phyloP scores from a whole-genome alignment of 2,113 vertebrate genomes.

The Dicaeum eximium region DNA sequence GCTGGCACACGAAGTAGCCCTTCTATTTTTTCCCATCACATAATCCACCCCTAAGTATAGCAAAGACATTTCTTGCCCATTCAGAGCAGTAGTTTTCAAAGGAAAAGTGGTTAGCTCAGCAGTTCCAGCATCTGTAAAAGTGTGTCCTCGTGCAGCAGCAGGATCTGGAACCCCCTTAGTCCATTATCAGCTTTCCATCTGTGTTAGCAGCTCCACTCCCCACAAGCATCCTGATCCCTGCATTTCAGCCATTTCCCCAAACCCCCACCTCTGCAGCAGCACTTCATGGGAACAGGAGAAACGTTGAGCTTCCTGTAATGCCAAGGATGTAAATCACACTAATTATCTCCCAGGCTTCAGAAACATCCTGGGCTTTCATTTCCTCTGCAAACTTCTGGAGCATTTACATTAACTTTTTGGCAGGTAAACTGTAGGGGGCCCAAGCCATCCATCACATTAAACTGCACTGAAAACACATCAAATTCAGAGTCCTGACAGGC shows the following conservation, averaged over 20 bases:
- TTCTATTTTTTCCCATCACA: slow-evolving; percentile 33
- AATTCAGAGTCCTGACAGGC: slow-evolving; percentile 4
- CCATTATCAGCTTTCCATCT: slow-evolving; percentile 52
- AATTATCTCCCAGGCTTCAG: slow-evolving; percentile 62
- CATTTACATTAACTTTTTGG: slow-evolving; percentile 53
- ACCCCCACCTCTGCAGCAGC: not conserved
- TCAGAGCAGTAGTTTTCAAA: not conserved
- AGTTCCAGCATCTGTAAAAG: slow-evolving; percentile 27
- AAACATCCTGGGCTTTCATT: slow-evolving; percentile 63
- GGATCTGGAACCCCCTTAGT: slow-evolving; percentile 26
- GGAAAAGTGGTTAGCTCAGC: slow-evolving; percentile 15
- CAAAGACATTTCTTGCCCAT: slow-evolving; percentile 27
- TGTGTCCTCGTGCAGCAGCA: not conserved
- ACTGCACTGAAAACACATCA: slow-evolving; percentile 51
- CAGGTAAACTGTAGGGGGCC: slow-evolving; percentile 45
- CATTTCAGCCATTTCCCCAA: slow-evolving; percentile 51
- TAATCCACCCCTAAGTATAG: slow-evolving; percentile 55
- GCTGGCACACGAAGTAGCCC: slow-evolving; percentile 19
- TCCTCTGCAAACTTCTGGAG: slow-evolving; percentile 50
- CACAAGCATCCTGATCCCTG: not conserved
- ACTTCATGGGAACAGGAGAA: slow-evolving; percentile 42
- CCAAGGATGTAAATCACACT: slow-evolving; percentile 68
- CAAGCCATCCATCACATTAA: slow-evolving; percentile 37
- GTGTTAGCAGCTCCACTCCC: not conserved
- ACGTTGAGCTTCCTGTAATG: slow-evolving; percentile 49